Base-by-base conservation (phyloP, 2,113 vertebrate genomes). In the Triplophysa dalaica region DNA sequence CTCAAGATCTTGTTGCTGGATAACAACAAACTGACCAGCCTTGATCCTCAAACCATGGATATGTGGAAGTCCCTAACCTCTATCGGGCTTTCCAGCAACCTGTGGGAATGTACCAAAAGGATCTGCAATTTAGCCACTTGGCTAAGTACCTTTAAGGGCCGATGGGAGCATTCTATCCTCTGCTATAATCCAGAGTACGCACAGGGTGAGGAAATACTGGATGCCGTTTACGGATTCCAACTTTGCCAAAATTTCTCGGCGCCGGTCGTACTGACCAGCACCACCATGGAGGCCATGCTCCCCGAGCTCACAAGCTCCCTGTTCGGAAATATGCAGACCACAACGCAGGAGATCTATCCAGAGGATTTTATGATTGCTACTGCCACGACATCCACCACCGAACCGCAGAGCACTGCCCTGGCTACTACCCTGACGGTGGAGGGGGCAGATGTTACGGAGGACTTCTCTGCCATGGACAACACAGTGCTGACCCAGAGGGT, bases 171-270 rank as follows among this genome's bases (percentile, higher is more conserved):
- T 87, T 95, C 97, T 54, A 97, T 99, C 86, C 92, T 98, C 81
- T 99, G 97, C 89, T 94, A 98, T 84, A 96, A 93, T 86, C 97
- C 97, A 24, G 95, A 99, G 89, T 97, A 96, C 86, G 95, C 97
- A 89, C 96, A 99, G 92, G 97, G 97, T 70, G 97, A 99, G 94
- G 97, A 99, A 93, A 98, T 99, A 92, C 94, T 99, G 84, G 97
- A 99, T 68, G 97, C 97, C 0, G 97, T 99, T 81, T 94, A 97
- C 85, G 97, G 97, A 88, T 99, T 99, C 93, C 97, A 98, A 91
- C 96, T 99, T 90, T 99, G 97, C 91, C 96, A 96, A 92, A 98
- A 99, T 93, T 94, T 96, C 92, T 98, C 97, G 3, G 94, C 94
- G 77, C 94, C 94, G 50, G 95, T 94, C 75, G 87, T 94, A 38